Evolutionary conservation across 2,797 vertebrate species (phyloP), one percentile per base, ranked within the genome.

Genomic region (Acridotheres tristis): DNA sequence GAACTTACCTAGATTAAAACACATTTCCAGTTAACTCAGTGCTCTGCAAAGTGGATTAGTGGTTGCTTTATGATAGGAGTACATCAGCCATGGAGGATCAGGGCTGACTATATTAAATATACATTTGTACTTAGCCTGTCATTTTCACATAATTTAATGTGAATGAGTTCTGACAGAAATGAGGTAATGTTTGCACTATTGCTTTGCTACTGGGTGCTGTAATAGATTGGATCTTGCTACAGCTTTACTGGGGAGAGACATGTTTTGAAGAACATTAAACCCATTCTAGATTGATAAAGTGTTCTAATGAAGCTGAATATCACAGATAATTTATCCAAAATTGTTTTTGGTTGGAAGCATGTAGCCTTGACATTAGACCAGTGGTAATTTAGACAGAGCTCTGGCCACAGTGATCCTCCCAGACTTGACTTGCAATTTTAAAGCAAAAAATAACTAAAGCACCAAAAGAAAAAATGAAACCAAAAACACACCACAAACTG

Each of bases 401-500:
- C 71, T 42, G 66, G 30, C 53, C 50, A 7, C 34, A 5, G 12
- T 12, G 42, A 86, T 42, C 68, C 58, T 65, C 17, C 13, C 7
- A 30, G 15, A 25, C 23, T 54, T 61, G 38, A 58, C 27, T 22
- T 45, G 21, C 4, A 2, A 53, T 77, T 74, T 23, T 17, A 75
- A 88, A 67, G 38, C 3, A 48, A 50, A 65, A 58, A 20, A 53
- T 23, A 4, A 53, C 27, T 51, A 38, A 11, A 73, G 26, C 25
- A 55, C 32, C 8, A 76, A 74, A 62, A 29, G 2, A 32, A 85
- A 63, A 62, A n/a, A 25, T 16, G 4, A 62, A 63, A 63, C 23
- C 6, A 66, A 51, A 66, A 25, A 0, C 7, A 66, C 0, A 0
- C 11, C 32, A 53, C 29, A 36, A 23, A 9, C 6, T 14, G 5